Evolutionary conservation across 2,113 vertebrate species (phyloP), one percentile per base, ranked within the genome.

Genomic region (Ia io): DNA sequence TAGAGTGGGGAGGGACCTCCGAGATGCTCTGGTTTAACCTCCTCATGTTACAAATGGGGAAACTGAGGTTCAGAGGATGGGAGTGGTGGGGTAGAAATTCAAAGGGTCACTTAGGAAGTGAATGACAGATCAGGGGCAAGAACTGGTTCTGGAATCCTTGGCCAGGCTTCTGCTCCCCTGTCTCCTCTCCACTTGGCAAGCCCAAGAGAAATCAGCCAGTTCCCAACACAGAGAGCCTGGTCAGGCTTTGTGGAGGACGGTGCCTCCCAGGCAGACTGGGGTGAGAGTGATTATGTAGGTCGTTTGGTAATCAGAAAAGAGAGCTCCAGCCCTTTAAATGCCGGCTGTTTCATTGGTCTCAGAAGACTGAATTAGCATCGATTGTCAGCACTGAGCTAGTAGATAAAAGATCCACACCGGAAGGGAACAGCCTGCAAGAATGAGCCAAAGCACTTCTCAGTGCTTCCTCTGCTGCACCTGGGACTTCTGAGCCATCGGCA

Each of bases 271-370:
- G 84, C 85, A 90, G 82, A 18, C 95, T 91, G 35, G 84, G 73
- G 88, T 8, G 82, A 94, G 69, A 25, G 49, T 35, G 53, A 78
- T 94, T 11, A 0, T 47, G 63, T 51, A 96, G 89, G 85, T 94
- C 42, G 0, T 74, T 63, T 76, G 71, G 77, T 63, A 73, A 83
- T 92, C 88, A 92, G 92, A 83, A 96, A 94, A 94, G 79, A 88
- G 51, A 90, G 40, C 56, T 56, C 20, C 0, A 96, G 84, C 76
- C 12, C 92, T 97, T 94, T 94, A 87, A 94, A 84, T 42, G 28
- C 44, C 3, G 17, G 74, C 40, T 77, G 32, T 11, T 96, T 95
- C 67, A 23, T 78, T 87, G 76, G 79, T 93, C 95, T 90, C n/a
- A 1, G 1, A 80, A 88, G 95, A 97, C 16, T 0, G 0, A 0